Percentiles rank a stretch among this genome's conserved stretches.
These are phyloP conservation scores for Spinus pinus DNA, from an alignment of 2,797 vertebrate genomes.

Conservation along the genomic window DNA sequence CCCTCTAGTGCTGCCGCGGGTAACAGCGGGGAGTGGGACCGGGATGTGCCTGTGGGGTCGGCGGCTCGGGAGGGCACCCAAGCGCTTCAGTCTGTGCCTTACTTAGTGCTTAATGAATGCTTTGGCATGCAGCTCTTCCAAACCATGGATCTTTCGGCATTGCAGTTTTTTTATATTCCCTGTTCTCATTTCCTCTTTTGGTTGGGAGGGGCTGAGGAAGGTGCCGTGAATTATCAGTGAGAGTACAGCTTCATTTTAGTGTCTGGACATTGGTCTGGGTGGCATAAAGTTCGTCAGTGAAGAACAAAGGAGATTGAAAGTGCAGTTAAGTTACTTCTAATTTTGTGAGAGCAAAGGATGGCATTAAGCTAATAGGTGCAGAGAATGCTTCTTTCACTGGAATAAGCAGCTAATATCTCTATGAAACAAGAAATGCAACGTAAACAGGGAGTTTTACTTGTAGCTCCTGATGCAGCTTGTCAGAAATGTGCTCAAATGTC, in stretches of 20 bases:
- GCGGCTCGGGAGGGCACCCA: rapidly evolving
- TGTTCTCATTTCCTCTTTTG: not conserved
- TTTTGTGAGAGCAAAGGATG: not conserved
- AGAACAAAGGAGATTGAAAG: not conserved
- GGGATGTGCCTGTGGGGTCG: not conserved
- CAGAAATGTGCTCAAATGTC: not conserved
- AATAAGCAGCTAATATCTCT: not conserved
- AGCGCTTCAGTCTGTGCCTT: not conserved
- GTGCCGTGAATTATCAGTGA: not conserved
- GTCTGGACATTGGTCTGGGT: not conserved
- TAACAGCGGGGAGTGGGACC: not conserved
- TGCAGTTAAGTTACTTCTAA: not conserved
- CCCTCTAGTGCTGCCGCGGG: constrained; percentile 47
- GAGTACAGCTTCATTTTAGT: not conserved
- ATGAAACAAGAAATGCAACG: not conserved
- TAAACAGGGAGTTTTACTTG: not conserved
- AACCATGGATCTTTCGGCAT: not conserved
- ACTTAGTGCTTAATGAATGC: not conserved
- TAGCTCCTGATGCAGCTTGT: not conserved
- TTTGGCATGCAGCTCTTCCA: not conserved
- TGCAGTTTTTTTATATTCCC: not conserved
- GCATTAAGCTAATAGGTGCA: not conserved
- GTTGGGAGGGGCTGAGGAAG: not conserved
- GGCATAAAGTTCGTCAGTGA: not conserved
- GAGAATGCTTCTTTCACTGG: not conserved